phyloP scores from a whole-genome alignment of 2,113 vertebrate species.

The Corythornis cristatus region DNA sequence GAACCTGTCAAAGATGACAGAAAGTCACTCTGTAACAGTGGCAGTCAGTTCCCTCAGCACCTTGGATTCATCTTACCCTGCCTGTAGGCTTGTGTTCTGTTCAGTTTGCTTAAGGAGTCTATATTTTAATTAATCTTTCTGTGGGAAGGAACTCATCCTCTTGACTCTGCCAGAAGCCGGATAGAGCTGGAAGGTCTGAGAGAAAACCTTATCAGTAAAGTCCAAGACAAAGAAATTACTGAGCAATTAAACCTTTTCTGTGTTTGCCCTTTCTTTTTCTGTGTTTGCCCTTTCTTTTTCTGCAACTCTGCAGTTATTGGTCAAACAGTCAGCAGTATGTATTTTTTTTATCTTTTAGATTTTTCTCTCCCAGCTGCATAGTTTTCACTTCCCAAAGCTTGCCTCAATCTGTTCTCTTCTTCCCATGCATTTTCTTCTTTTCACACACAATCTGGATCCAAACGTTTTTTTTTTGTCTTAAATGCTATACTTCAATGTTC shows the following conservation, averaged over 20 bases:
- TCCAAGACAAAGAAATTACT: background rate
- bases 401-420: background rate
- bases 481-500: background rate
- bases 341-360: background rate
- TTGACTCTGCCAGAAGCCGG: background rate
- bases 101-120: background rate
- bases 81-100: background rate
- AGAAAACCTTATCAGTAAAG: background rate
- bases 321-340: background rate
- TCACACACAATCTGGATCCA: background rate
- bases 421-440: background rate
- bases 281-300: background rate
- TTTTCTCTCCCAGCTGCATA: background rate
- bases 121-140: background rate
- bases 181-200: background rate
- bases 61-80: background rate
- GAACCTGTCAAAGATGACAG: background rate
- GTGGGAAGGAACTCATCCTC: background rate
- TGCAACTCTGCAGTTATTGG: background rate
- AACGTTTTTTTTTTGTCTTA: background rate
- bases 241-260: background rate
- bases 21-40: background rate
- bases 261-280: background rate
- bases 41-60: background rate
- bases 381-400: background rate